These are phyloP conservation scores for Alosa sapidissima DNA, from an alignment of 2,797 vertebrate species.

Conservation along the genomic window DNA sequence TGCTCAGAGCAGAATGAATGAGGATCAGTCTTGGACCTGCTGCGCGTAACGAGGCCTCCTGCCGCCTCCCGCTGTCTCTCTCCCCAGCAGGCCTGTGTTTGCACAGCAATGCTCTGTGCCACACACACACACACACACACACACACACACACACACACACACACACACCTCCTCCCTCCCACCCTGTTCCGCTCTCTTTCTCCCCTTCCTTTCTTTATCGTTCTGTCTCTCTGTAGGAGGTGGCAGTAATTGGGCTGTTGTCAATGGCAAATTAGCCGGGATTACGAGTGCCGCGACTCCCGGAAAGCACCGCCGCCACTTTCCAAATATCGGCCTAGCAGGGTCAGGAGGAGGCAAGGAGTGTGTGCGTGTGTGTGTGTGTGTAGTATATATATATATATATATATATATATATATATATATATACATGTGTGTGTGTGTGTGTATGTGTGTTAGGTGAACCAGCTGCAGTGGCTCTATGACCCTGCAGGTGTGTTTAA, in stretches of 20 bases:
- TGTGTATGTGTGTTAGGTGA: constrained; percentile 18
- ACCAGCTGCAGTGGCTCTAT: constrained; percentile 36
- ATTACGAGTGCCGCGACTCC: constrained; percentile 68
- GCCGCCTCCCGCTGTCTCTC: constrained; percentile 67
- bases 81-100: constrained; percentile 70
- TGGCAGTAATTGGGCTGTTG: constrained; percentile 75
- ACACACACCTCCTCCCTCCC: neutral
- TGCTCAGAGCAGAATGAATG: constrained; percentile 65
- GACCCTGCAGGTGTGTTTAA: constrained; percentile 45
- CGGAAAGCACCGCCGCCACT: constrained; percentile 58
- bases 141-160: neutral
- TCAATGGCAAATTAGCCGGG: constrained; percentile 75
- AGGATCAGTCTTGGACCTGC: constrained; percentile 71
- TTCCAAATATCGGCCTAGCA: constrained; percentile 52
- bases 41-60: constrained; percentile 80
- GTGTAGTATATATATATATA: constrained; percentile 18
- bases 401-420: neutral
- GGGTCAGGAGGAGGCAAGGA: constrained; percentile 48
- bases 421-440: neutral
- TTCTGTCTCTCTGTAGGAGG: constrained; percentile 58
- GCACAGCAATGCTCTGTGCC: constrained; percentile 52
- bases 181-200: neutral
- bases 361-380: constrained; percentile 25
- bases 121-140: constrained; percentile 16
- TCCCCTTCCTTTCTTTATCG: constrained; percentile 11